Evolutionary conservation across 1,140 invertebrate genomes (phyloP).

Genomic region (Neoseiulus cucumeris): DNA sequence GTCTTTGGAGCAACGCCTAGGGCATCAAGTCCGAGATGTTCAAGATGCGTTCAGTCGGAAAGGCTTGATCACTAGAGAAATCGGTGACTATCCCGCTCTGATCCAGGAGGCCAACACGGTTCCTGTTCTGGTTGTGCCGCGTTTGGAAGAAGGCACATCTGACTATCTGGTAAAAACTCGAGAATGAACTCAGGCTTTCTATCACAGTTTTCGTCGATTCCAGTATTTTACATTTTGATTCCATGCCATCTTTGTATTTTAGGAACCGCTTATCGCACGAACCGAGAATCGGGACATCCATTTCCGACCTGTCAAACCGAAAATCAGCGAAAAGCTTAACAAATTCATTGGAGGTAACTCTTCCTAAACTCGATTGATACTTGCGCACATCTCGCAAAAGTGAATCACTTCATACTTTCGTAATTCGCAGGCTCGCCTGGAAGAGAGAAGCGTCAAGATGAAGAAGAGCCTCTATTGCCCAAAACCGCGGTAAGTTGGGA

Average conservation of each 20-base stretch:
- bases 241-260: not conserved
- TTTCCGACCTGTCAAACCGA: not conserved
- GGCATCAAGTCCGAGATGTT: not conserved
- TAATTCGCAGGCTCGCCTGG: not conserved
- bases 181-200: no score
- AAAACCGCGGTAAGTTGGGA: not conserved
- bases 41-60: not conserved
- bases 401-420: not conserved
- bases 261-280: not conserved
- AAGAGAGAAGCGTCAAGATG: slow-evolving; percentile 7
- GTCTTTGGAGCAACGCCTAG: not conserved
- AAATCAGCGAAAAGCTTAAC: slow-evolving; percentile 1
- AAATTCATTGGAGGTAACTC: not conserved
- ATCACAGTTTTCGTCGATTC: no score
- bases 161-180: not conserved
- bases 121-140: not conserved
- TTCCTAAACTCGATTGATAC: no score
- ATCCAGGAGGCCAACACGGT: not conserved
- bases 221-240: no score
- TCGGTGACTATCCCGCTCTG: not conserved
- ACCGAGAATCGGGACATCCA: not conserved
- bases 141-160: not conserved
- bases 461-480: not conserved
- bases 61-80: not conserved
- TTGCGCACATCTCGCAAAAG: not conserved